Conservation (phyloP, 2,113 vertebrate species). For the Tragelaphus strepsiceros region DNA sequence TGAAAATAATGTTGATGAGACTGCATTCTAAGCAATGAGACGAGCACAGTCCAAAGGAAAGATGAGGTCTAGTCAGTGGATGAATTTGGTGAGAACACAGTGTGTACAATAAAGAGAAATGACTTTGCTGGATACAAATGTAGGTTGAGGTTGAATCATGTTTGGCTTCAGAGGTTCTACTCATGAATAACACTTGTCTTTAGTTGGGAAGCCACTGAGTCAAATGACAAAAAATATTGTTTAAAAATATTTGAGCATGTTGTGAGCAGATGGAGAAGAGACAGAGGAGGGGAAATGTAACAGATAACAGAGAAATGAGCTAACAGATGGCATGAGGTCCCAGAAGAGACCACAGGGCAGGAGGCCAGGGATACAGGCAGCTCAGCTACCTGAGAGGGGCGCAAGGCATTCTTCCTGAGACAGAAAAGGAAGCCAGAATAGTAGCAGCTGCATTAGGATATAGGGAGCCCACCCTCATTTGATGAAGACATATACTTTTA, state of each 20-base stretch:
- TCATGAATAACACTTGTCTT: neutral
- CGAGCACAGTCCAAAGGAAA: neutral
- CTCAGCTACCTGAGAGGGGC: neutral
- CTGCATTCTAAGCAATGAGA: neutral
- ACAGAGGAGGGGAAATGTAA: neutral
- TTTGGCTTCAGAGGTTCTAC: neutral
- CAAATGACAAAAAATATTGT: neutral
- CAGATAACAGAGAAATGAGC: neutral
- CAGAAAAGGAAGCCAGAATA: neutral
- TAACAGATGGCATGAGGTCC: neutral
- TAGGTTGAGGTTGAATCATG: neutral
- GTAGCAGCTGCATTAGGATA: neutral
- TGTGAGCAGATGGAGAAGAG: slow-evolving; percentile 11
- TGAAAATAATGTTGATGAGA: neutral
- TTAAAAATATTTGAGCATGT: neutral
- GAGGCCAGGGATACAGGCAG: neutral
- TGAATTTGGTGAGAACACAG: neutral
- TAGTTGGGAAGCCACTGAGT: neutral
- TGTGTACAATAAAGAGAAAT: neutral
- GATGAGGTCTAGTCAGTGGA: neutral
- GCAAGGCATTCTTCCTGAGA: neutral
- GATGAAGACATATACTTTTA: neutral
- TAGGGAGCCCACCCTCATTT: neutral
- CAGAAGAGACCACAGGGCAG: neutral
- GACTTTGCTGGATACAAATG: neutral